Evolutionary conservation across 2,888 invertebrate genomes (phyloP).

Genomic region (Nomada hirtipes): DNA sequence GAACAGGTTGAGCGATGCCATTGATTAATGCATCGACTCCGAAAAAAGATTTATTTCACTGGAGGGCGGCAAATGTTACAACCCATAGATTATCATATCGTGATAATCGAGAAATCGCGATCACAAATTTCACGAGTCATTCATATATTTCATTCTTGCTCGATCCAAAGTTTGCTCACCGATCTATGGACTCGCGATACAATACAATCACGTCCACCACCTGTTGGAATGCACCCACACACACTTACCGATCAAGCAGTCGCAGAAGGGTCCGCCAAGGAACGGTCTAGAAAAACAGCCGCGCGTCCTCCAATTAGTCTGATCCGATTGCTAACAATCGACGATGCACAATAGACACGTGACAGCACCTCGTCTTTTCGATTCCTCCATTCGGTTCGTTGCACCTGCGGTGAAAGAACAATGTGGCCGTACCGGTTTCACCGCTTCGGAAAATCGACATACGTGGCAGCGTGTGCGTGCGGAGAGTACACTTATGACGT

Average conservation of each 20-base stretch:
- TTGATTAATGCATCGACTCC: too few relatives aligned
- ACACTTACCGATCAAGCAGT: slow-evolving; percentile 61
- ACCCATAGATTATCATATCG: too few relatives aligned
- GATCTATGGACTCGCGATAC: slow-evolving; percentile 13
- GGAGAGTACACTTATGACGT: too few relatives aligned
- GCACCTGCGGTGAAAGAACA: slow-evolving; percentile 25
- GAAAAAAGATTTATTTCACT: too few relatives aligned
- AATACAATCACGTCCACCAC: slow-evolving; percentile 30
- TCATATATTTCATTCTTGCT: neutral
- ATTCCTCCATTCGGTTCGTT: slow-evolving; percentile 7
- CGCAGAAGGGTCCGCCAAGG: neutral
- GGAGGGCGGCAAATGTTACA: too few relatives aligned
- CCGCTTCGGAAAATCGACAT: neutral
- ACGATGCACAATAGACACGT: slow-evolving; percentile 21
- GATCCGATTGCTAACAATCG: neutral
- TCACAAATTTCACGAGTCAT: neutral
- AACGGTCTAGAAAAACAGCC: neutral
- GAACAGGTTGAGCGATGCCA: too few relatives aligned
- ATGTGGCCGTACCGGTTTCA: slow-evolving; percentile 19
- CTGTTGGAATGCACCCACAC: slow-evolving; percentile 55
- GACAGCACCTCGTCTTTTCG: slow-evolving; percentile 30
- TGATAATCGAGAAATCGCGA: neutral
- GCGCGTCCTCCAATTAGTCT: neutral
- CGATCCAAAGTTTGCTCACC: neutral
- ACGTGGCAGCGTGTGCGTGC: slow-evolving; percentile 2